Percentiles rank a stretch among this genome's conserved stretches.
Conservation (phyloP, 1,140 invertebrate species). For the Oryzaephilus surinamensis region DNA sequence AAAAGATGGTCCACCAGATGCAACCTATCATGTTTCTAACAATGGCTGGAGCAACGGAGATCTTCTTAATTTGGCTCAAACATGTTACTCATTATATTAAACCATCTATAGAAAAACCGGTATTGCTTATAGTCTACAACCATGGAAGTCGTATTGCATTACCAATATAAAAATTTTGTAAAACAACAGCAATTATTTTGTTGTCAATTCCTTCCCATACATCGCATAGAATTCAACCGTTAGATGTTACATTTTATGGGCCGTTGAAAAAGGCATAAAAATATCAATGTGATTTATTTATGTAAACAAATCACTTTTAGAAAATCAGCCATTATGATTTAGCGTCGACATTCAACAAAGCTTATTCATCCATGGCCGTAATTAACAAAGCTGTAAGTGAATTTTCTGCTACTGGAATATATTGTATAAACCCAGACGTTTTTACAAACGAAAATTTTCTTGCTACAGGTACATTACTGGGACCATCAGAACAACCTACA, state of each 20-base stretch:
- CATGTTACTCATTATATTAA: too few species aligned
- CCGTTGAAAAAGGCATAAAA: constrained; percentile 36
- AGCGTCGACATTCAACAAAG: constrained; percentile 31
- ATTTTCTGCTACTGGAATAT: constrained; percentile 18
- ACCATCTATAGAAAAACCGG: neutral
- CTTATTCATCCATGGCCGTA: constrained; percentile 26
- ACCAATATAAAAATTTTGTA: neutral
- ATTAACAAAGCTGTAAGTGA: constrained; percentile 19
- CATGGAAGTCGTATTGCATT: neutral
- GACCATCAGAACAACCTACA: too few species aligned
- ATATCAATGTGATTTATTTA: constrained; percentile 30
- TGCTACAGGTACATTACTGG: too few species aligned
- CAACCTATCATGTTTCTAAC: neutral
- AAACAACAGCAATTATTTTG: too few species aligned
- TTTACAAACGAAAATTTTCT: too few species aligned
- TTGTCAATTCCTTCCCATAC: too few species aligned
- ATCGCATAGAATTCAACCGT: constrained; percentile 32
- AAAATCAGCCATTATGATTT: constrained; percentile 33
- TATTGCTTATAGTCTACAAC: neutral
- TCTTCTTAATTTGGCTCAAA: constrained; percentile 3
- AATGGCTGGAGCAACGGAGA: constrained; percentile 6
- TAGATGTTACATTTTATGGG: constrained; percentile 15
- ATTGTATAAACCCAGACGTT: too few species aligned
- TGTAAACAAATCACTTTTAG: constrained; percentile 20
- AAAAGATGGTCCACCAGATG: neutral